A percentile compares a stretch with the other conserved stretches of the same genome.
phyloP scores from a whole-genome alignment of 2,888 invertebrate species.

The Lithosia quadra region DNA sequence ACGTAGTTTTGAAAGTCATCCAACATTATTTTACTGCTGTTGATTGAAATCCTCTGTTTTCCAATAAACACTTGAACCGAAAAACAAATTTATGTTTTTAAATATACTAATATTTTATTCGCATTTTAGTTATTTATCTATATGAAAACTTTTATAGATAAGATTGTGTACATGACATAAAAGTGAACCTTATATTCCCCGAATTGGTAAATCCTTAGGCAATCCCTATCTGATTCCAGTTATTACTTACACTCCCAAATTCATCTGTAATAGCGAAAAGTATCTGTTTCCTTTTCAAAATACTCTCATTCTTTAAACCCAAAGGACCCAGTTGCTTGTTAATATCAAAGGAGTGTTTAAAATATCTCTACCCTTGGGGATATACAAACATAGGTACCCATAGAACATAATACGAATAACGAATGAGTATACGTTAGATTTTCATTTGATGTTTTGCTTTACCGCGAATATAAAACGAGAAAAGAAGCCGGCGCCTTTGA shows the following conservation, averaged over 20 bases:
- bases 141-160: neutral
- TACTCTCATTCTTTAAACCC: neutral
- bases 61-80: conserved; percentile 22
- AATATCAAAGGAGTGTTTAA: neutral
- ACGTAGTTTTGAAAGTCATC: conserved; percentile 75
- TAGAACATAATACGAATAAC: neutral
- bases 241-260: neutral
- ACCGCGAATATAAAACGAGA: neutral
- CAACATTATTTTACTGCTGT: conserved; percentile 59
- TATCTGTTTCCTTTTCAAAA: neutral
- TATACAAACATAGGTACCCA: neutral
- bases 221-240: neutral
- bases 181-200: neutral
- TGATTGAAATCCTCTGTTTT: conserved; percentile 56
- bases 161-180: neutral
- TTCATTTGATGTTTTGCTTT: conserved; percentile 1
- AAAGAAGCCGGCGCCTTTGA: conserved; percentile 65
- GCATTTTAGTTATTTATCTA: neutral
- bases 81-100: neutral
- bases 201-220: neutral
- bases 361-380: neutral
- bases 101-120: neutral
- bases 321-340: neutral
- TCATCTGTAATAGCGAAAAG: neutral
- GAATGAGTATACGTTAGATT: neutral